Base-by-base conservation (phyloP, 2,888 invertebrate genomes). In the Chrysolina americana region DNA sequence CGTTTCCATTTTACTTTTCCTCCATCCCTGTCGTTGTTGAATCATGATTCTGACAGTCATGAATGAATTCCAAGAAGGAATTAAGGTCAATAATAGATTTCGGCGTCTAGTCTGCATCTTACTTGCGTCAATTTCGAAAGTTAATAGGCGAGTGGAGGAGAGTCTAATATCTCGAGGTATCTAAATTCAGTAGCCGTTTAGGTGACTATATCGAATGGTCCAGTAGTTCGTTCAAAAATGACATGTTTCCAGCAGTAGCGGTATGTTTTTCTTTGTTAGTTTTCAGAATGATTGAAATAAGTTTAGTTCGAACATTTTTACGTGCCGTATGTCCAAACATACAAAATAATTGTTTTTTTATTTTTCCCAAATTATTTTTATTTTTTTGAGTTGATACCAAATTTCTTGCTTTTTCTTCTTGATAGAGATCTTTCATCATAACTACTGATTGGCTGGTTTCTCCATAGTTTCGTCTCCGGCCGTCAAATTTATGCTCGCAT, bases 41-140 rank as follows among this genome's bases (percentile, higher is more conserved):
- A 72, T 50, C 68, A 68, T 68, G 48, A 64, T 68, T 73, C 59
- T 70, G 53, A 59, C 50, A 73, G 36, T 65, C 72, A 68, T 77
- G 65, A 73, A 53, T 65, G 62, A 71, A 65, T 63, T 77, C 76
- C 75, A 71, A 75, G 79, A 80, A 80, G 78, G 47, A 79, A 81
- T 80, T 80, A 80, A 76, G 76, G 73, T 71, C 70, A 75, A 76
- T 79, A 79, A 80, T 80, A 80, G 78, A 78, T 78, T 80, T 81
- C 78, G 79, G 77, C 78, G 81, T 81, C 81, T 81, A 79, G 81
- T 79, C 79, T 79, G 73, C 74, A 68, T 56, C 76, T 75, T 78
- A 79, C 78, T 81, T 76, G 68, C 70, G 70, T 71, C 78, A 77
- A 77, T 78, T 68, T 70, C 74, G 13, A 47, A 68, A 71, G 71